A percentile compares a stretch with the other conserved stretches of the same genome.
Conservation (phyloP, 2,113 vertebrate species). For the Carettochelys insculpta region DNA sequence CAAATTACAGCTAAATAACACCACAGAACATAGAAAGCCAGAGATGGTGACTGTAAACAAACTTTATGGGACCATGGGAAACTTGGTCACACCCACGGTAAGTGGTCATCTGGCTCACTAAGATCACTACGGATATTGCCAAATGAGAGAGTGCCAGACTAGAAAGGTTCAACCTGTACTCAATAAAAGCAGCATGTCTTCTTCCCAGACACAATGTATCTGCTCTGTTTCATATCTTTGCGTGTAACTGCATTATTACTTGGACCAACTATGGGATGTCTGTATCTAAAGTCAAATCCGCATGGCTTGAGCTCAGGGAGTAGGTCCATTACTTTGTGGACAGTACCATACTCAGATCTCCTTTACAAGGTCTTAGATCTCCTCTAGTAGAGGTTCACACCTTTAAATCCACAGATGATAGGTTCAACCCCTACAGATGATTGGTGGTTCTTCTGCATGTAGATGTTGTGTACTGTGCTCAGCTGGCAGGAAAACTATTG, state of each 20-base stretch:
- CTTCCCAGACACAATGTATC: constrained; percentile 64
- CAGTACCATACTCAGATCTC: constrained; percentile 18
- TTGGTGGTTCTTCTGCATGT: not conserved
- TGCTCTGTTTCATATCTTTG: constrained; percentile 50
- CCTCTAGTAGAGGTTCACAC: not conserved
- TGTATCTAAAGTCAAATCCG: constrained; percentile 30
- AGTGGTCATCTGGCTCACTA: no score
- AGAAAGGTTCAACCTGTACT: no score
- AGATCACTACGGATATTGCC: no score
- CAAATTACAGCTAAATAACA: no score
- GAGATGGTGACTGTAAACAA: no score
- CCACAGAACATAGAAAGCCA: no score
- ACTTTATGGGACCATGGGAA: no score
- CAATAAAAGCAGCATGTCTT: not conserved
- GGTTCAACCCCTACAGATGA: not conserved
- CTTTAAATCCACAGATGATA: not conserved
- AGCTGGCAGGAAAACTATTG: not conserved
- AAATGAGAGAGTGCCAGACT: no score
- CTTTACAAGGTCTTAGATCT: not conserved
- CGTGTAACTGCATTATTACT: constrained; percentile 44
- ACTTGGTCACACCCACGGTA: no score
- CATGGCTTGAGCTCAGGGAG: constrained; percentile 45
- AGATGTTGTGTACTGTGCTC: not conserved
- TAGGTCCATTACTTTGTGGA: constrained; percentile 13
- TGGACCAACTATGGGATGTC: constrained; percentile 37